Evolutionary conservation across 23 tunicate genomes (phyloP), one percentile per base, ranked within the genome.

Genomic region (Trididemnum miniatum): DNA sequence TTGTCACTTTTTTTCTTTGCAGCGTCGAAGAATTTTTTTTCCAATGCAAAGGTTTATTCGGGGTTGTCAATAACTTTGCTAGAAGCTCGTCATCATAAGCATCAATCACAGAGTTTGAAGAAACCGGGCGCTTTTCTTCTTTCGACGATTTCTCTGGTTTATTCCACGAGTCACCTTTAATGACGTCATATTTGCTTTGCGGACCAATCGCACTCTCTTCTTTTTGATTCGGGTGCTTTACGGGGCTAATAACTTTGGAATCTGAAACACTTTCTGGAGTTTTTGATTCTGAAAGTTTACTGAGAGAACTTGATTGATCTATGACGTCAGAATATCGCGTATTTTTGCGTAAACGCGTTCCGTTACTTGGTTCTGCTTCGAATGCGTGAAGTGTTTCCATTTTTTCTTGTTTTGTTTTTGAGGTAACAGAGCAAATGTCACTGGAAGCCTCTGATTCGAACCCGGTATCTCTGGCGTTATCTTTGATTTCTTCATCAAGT

Each of bases 11-110:
- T 24, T n/a, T 62, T 18, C 67, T 18, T 24, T 62, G 67, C 26
- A n/a, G 26, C 5, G 67, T 62, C n/a, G 67, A 62, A 4, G 67
- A 12, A 26, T 18, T n/a, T 24, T 26, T 18, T 20, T 40, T 38
- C 9, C 30, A 30, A 28, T 37, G 57, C 30, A 38, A 26, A 26
- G 57, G 59, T 38, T 73, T 73, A 31, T 20, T 40, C 5, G 59
- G 31, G 7, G 57, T 38, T 9, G 79, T 73, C 59, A 73, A 30
- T 4, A 73, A 59, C 20, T 24, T 38, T 7, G 57, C 28, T 7
- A 73, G 24, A 1, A 73, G 59, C 59, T 73, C 79, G 30, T 73
- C 59, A 39, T 73, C 79, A 39, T 73, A 73, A 22, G 57, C 79
- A 73, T 73, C 79, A 20, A 73, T 4, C 12, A 69, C 18, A 15